Conservation (phyloP, 1,140 invertebrate genomes). For the Trichonephila clavata region DNA sequence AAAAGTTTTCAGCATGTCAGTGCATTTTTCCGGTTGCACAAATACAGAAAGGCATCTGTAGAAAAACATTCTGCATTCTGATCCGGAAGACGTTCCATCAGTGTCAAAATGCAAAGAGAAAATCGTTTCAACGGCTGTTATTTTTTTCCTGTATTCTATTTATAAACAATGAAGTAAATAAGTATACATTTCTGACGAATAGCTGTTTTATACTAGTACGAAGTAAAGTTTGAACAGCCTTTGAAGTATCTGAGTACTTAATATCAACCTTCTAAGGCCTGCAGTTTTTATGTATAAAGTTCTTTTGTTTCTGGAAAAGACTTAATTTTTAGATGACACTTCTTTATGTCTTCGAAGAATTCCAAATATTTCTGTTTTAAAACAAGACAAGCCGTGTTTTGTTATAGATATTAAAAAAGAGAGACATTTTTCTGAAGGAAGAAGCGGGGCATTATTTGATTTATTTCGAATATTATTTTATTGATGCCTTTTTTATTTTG, state of each 20-base stretch:
- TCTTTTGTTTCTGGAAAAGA: not conserved
- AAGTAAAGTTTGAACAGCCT: not conserved
- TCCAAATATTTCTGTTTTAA: no score
- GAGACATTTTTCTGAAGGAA: no score
- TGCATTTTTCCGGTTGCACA: not conserved
- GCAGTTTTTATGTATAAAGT: not conserved
- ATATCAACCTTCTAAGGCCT: not conserved
- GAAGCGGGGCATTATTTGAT: no score
- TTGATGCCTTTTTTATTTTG: no score
- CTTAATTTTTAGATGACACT: not conserved
- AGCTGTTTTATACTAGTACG: not conserved
- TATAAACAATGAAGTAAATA: not conserved
- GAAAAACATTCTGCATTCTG: not conserved
- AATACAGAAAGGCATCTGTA: not conserved
- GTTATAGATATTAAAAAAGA: no score
- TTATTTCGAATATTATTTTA: no score
- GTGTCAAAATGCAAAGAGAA: conserved; percentile 3
- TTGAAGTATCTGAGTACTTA: not conserved
- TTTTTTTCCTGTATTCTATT: not conserved
- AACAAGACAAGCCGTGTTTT: no score
- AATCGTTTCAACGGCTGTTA: not conserved
- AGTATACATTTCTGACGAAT: not conserved
- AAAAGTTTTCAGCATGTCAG: not conserved
- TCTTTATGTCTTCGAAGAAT: no score
- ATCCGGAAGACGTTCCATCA: not conserved